Base-by-base conservation (phyloP, 2,113 vertebrate genomes). In the Pollachius pollachius region DNA sequence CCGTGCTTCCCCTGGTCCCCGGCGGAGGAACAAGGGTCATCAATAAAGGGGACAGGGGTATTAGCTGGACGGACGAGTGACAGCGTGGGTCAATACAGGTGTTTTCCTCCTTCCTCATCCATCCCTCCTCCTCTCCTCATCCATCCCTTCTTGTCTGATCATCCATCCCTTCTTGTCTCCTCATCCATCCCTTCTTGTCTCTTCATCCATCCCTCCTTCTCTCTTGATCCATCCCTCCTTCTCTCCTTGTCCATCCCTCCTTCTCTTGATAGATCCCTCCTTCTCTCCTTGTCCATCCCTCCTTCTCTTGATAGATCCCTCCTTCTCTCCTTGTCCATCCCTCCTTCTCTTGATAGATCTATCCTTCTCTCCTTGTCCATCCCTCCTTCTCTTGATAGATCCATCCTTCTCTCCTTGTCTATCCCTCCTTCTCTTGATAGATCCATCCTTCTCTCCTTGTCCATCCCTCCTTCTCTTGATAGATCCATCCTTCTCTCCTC, bases 21-120 rank as follows among this genome's bases (percentile, higher is more conserved):
- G 63, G 66, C 25, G 71, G 76, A 83, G 79, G 71, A 77, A 52
- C 15, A 2, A 23, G 37, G 67, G 17, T 75, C 67, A 77, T 85
- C 81, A 82, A 67, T 79, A 72, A 70, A 64, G 68, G 58, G 9
- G 16, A 58, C 19, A 65, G 62, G 23, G 11, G 6, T 6, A 63
- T 65, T 52, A 62, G 25, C 30, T 4, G 17, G 19, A 21, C 11
- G 18, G 9, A 21, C 17, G n/a, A 2, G 27, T 5, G 16, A 27
- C 60, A 12, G 58, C 58, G 11, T 6, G 2, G 58, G n/a, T 41
- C 13, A 57, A 57, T 16, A 7, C 65, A 23, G 21, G 15, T 57
- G 15, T 57, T n/a, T 57, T 57, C 17, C 54, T 57, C 15, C 17
- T 6, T 57, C 54, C 15, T n/a, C 17, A 4, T 57, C 54, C 17